Conservation (phyloP, 2,797 vertebrate species). For the Helicolenus hilgendorfi region DNA sequence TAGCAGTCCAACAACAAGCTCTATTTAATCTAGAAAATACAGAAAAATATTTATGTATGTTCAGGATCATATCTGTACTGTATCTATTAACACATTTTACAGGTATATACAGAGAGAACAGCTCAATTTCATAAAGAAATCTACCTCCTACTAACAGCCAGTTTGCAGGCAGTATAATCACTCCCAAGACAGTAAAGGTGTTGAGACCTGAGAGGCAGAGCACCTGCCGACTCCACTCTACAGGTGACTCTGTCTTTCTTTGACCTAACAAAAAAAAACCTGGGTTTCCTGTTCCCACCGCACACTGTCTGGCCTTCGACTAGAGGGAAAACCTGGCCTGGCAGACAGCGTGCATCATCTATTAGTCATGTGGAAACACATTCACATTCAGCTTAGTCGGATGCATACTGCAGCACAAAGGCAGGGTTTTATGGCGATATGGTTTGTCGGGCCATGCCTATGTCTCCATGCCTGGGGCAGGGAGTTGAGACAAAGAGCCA, state of each 20-base stretch:
- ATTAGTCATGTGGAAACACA: slow-evolving; percentile 88
- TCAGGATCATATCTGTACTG: not conserved
- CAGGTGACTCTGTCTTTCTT: slow-evolving; percentile 79
- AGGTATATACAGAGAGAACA: not conserved
- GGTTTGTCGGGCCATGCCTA: slow-evolving; percentile 71
- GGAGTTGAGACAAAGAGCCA: slow-evolving; percentile 71
- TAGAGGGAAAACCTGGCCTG: slow-evolving; percentile 55
- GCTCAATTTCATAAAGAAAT: slow-evolving; percentile 3
- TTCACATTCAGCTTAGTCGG: slow-evolving; percentile 72
- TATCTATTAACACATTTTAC: slow-evolving; percentile 2
- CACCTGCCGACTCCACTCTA: slow-evolving; percentile 79
- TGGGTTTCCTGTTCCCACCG: slow-evolving; percentile 61
- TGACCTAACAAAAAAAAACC: slow-evolving; percentile 3
- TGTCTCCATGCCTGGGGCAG: slow-evolving; percentile 72
- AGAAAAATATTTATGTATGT: not conserved
- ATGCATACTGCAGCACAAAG: slow-evolving; percentile 72
- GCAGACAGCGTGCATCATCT: slow-evolving; percentile 79
- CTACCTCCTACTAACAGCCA: slow-evolving; percentile 1
- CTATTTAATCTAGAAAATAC: not conserved
- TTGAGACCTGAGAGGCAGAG: slow-evolving; percentile 66
- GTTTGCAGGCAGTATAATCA: slow-evolving; percentile 24
- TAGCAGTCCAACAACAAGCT: not conserved
- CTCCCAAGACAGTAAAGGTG: slow-evolving; percentile 55
- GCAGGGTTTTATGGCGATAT: slow-evolving; percentile 76
- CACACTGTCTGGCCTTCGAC: slow-evolving; percentile 69